A percentile compares a stretch with the other conserved stretches of the same genome.
Conservation (phyloP, 2,113 vertebrate genomes). For the Mixornis gularis region DNA sequence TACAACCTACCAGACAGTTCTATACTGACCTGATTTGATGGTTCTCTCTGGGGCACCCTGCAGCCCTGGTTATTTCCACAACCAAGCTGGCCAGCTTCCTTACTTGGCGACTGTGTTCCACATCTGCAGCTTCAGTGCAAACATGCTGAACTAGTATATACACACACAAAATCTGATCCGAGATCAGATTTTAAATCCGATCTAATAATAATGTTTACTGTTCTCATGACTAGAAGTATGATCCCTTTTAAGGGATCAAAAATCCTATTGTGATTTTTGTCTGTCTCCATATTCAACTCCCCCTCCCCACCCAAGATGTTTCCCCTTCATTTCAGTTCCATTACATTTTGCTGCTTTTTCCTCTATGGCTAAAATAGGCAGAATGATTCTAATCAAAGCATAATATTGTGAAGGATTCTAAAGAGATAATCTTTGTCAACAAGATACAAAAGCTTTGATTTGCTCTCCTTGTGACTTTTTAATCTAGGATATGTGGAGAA, state of each 20-base stretch:
- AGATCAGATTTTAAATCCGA: background rate
- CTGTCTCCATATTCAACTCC: background rate
- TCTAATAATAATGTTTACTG: background rate
- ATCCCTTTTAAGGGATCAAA: background rate
- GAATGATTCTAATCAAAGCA: background rate
- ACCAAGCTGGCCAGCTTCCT: constrained; percentile 57
- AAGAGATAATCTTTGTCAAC: background rate
- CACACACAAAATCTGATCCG: background rate
- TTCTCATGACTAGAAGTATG: background rate
- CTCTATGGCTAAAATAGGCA: background rate
- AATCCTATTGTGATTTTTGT: background rate
- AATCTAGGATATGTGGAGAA: background rate
- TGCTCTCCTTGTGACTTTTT: background rate
- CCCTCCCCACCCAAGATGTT: background rate
- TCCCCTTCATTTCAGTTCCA: constrained; percentile 3
- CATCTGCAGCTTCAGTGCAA: constrained; percentile 39
- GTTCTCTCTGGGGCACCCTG: constrained; percentile 65
- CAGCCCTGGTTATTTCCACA: constrained; percentile 68
- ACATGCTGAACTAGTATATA: background rate
- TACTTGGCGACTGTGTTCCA: constrained; percentile 29
- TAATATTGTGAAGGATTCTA: background rate
- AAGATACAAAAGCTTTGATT: background rate
- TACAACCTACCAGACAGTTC: constrained; percentile 68
- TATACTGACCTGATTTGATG: constrained; percentile 67
- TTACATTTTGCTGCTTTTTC: background rate